A percentile compares a stretch with the other conserved stretches of the same genome.
These are phyloP conservation scores for Rugalucina vietnamica DNA, from an alignment of 2,888 invertebrate species.

Conservation along the genomic window DNA sequence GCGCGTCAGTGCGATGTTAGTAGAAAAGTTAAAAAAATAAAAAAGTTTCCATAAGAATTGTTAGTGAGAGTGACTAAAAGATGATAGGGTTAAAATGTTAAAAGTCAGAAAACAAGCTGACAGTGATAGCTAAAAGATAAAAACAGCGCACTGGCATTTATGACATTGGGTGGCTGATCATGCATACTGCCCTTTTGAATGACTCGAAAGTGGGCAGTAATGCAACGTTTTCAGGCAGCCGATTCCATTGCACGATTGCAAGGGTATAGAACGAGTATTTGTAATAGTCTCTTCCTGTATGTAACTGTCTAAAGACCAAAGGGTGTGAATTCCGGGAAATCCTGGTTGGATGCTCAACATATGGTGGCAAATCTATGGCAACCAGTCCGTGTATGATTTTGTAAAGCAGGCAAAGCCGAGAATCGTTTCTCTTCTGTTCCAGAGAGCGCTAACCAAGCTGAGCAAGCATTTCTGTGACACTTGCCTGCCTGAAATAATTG, in stretches of 20 bases:
- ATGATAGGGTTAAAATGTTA: conserved; percentile 9
- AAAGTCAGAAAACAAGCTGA: conserved; percentile 7
- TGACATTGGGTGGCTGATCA: neutral
- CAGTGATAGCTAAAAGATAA: conserved; percentile 2
- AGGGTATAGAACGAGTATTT: conserved; percentile 12
- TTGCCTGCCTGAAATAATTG: too few species aligned
- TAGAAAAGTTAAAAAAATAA: neutral
- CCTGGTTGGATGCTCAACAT: neutral
- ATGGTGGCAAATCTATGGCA: neutral
- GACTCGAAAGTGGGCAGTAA: neutral
- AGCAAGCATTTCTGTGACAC: too few species aligned
- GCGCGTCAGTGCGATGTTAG: conserved; percentile 2
- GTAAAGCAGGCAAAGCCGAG: too few species aligned
- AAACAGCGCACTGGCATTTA: conserved; percentile 3
- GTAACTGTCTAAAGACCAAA: conserved; percentile 2
- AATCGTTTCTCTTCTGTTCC: too few species aligned
- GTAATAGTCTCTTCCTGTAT: conserved; percentile 12
- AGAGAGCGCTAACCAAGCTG: too few species aligned
- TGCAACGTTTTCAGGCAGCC: conserved; percentile 2
- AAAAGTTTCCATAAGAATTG: neutral
- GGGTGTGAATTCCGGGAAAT: conserved; percentile 3
- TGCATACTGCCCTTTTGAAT: neutral
- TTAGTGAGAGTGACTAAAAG: neutral
- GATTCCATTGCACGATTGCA: conserved; percentile 15
- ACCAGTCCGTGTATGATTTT: neutral